phyloP scores from a whole-genome alignment of 2,888 invertebrate species.

The Metallyticus violacea region DNA sequence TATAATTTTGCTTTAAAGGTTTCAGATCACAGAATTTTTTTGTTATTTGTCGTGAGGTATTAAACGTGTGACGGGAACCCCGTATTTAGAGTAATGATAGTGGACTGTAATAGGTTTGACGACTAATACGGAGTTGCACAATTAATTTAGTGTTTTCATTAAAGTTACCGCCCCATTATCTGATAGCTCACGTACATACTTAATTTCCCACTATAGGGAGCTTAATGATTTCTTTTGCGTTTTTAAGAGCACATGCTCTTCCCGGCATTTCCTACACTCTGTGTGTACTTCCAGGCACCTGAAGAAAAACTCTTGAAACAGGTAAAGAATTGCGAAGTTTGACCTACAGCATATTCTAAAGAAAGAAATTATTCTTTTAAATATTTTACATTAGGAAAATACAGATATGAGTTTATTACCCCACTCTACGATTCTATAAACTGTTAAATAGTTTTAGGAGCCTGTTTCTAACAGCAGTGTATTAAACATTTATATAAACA shows the following conservation, averaged over 20 bases:
- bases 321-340: too few relatives aligned
- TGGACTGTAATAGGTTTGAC: neutral
- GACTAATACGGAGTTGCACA: neutral
- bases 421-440: too few relatives aligned
- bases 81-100: neutral
- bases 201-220: neutral
- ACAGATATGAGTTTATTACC: too few relatives aligned
- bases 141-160: neutral
- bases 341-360: too few relatives aligned
- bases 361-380: too few relatives aligned
- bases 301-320: too few relatives aligned
- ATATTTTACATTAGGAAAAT: too few relatives aligned
- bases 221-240: neutral
- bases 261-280: neutral
- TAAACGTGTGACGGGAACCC: neutral
- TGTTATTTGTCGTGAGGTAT: too few relatives aligned
- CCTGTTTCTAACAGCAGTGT: too few relatives aligned
- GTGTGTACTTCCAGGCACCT: too few relatives aligned
- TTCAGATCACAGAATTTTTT: neutral
- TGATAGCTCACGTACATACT: neutral
- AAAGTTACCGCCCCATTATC: neutral
- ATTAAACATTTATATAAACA: too few relatives aligned
- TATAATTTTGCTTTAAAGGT: neutral
- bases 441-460: too few relatives aligned
- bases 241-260: neutral